Evolutionary conservation across 2,797 vertebrate genomes (phyloP).

Genomic region (Enteromius unitaeniatus): DNA sequence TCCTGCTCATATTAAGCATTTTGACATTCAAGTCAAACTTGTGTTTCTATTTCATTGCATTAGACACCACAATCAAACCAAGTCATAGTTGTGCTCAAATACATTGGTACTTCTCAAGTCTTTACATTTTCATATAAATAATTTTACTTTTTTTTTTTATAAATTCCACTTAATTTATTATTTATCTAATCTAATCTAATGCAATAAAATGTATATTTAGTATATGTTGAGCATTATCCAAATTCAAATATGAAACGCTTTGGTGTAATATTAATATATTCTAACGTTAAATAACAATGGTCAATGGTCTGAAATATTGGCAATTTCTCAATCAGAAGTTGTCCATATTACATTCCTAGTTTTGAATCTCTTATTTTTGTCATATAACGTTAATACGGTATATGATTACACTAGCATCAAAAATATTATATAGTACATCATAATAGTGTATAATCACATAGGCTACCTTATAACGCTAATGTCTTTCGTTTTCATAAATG

Average conservation of each 20-base stretch:
- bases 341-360: too few species aligned
- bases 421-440: neutral
- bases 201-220: neutral
- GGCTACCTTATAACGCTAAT: neutral
- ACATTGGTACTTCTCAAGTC: too few species aligned
- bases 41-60: neutral
- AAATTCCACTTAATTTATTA: neutral
- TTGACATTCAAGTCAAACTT: neutral
- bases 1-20: neutral
- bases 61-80: neutral
- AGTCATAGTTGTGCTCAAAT: neutral
- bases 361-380: too few species aligned
- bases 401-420: neutral
- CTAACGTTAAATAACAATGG: neutral
- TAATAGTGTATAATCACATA: neutral
- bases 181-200: neutral
- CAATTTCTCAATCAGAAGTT: too few species aligned
- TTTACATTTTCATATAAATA: neutral
- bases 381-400: neutral
- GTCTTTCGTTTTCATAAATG: neutral
- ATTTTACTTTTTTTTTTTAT: neutral
- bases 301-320: too few species aligned
- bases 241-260: neutral
- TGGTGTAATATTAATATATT: neutral
- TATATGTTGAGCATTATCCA: neutral